phyloP scores from a whole-genome alignment of 1,140 invertebrate species.

The Vanessa atalanta region DNA sequence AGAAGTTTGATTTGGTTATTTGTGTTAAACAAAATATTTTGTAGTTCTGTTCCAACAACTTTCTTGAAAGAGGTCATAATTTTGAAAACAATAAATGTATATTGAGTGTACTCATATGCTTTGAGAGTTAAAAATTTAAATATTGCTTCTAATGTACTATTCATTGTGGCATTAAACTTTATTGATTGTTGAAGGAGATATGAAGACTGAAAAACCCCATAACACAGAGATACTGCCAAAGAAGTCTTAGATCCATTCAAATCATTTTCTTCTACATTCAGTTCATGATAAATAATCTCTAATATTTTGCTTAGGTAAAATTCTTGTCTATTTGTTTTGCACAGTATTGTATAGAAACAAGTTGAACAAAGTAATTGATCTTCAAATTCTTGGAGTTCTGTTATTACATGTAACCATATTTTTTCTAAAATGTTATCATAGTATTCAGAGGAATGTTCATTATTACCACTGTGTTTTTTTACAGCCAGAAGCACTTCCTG shows the following conservation, averaged over 20 bases:
- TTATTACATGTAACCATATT: slow-evolving; percentile 60
- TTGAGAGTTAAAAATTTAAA: slow-evolving; percentile 57
- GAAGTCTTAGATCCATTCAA: slow-evolving; percentile 37
- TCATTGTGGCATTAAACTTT: slow-evolving; percentile 32
- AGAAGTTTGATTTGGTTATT: slow-evolving; percentile 58
- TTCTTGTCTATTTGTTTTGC: slow-evolving; percentile 44
- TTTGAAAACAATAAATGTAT: slow-evolving; percentile 72
- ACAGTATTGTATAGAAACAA: slow-evolving; percentile 60
- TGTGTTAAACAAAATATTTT: slow-evolving; percentile 51
- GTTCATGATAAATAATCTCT: slow-evolving; percentile 47
- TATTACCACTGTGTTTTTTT: slow-evolving; percentile 36
- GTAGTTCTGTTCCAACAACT: slow-evolving; percentile 55
- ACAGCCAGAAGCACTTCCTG: slow-evolving; percentile 55
- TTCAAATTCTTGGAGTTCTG: slow-evolving; percentile 56
- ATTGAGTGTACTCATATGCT: slow-evolving; percentile 72
- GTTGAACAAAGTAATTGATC: slow-evolving; percentile 67
- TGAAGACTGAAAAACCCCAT: slow-evolving; percentile 75
- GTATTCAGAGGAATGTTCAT: slow-evolving; percentile 29
- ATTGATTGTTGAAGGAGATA: slow-evolving; percentile 48
- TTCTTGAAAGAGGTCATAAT: slow-evolving; percentile 67
- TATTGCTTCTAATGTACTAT: slow-evolving; percentile 45
- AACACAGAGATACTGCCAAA: slow-evolving; percentile 56
- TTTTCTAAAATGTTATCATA: slow-evolving; percentile 49
- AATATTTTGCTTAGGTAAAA: slow-evolving; percentile 48
- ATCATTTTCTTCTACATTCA: slow-evolving; percentile 33